Conservation (phyloP, 2,797 vertebrate species). For the Gymnopithys bicolor region DNA sequence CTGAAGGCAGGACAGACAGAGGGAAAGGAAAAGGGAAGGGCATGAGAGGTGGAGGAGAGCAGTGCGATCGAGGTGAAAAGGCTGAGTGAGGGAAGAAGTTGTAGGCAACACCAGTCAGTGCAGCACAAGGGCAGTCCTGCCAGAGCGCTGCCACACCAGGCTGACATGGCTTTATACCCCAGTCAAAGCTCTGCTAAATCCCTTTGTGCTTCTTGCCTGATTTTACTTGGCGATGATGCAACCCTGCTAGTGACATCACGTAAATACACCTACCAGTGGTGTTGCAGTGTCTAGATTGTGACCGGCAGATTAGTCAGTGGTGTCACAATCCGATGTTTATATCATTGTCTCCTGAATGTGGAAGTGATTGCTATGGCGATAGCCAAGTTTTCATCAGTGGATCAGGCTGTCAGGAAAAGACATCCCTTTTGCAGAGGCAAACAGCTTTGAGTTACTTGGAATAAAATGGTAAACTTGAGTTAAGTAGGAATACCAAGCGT, state of each 20-base stretch:
- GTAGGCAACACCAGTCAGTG: background rate
- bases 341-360: slow-evolving; percentile 36
- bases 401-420: background rate
- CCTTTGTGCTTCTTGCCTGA: slow-evolving; percentile 5
- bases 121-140: background rate
- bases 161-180: background rate
- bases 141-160: background rate
- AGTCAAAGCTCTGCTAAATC: background rate
- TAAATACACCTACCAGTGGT: slow-evolving; percentile 33
- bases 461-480: background rate
- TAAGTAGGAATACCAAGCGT: background rate
- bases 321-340: slow-evolving; percentile 45
- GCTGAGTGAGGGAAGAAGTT: background rate
- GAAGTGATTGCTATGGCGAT: background rate
- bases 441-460: background rate
- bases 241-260: slow-evolving; percentile 22
- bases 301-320: slow-evolving; percentile 37
- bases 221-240: slow-evolving; percentile 32
- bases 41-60: background rate
- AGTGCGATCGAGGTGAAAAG: background rate
- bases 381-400: background rate
- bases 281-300: slow-evolving; percentile 42
- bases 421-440: background rate
- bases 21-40: background rate
- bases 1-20: background rate